Evolutionary conservation across 1,140 invertebrate species (phyloP), one percentile per base, ranked within the genome.

Genomic region (Neotoxoptera formosana): DNA sequence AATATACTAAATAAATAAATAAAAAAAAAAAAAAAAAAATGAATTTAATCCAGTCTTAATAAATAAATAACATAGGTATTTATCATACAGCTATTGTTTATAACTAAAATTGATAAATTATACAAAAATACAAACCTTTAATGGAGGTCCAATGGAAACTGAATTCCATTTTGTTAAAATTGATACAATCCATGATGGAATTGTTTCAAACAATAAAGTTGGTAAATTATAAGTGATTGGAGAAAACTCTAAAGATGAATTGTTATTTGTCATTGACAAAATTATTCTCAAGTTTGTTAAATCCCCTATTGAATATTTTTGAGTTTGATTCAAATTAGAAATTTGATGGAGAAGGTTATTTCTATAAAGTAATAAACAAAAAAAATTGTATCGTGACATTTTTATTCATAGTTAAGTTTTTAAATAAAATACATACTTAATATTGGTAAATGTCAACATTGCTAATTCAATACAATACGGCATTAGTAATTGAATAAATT

Each of bases 111-210:
- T 56, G 23, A 8, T 67, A 67, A 67, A 67, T n/a, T n/a, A 67
- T n/a, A 17, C 1, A n/a, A 76, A 45, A 90, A 30, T 45, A 84
- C 91, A 30, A 36, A 93, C 91, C 81, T 86, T 93, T n/a, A 93
- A 56, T 7, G n/a, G 20, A 53, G 91, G 67, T 86, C 81, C 81
- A 56, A 53, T 56, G 41, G 81, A 30, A 30, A 93, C 23, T 47
- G 34, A 84, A 93, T 93, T 84, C 91, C 91, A 93, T 84, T 93
- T 93, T 21, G 81, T 93, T 53, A 93, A 36, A 84, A 93, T n/a
- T 86, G 91, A 84, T 21, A 86, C 23, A 51, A 93, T 47, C 48
- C 81, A 86, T 20, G 91, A 25, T 30, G 91, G 91, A 30, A 93
- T 93, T 84, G 34, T 56, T 30, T 86, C 81, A 86, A 30, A 86